Evolutionary conservation across 92 coral and sea anemone species (phyloP).

Genomic region (Epizoanthus illoricatus): DNA sequence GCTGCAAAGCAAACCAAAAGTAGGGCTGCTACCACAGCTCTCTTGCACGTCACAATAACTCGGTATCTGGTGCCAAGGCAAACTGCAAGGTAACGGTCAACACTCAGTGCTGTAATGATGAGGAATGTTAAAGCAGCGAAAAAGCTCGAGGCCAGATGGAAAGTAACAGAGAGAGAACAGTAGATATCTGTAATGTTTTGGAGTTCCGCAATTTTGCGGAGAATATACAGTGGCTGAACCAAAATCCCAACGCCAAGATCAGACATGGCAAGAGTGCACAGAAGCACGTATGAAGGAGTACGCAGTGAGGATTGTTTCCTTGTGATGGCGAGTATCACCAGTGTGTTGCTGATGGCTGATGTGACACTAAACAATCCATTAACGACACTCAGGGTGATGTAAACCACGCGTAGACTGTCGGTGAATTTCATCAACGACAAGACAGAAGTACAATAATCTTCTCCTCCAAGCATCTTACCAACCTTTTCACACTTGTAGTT

Average conservation of each 20-base stretch:
- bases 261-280: conserved; percentile 17
- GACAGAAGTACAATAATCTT: conserved; percentile 7
- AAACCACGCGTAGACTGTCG: conserved; percentile 10
- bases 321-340: conserved; percentile 23
- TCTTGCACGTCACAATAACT: neutral
- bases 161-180: conserved; percentile 5
- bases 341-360: conserved; percentile 2
- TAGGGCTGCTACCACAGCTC: conserved; percentile 1
- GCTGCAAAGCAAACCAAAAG: conserved; percentile 3
- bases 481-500: neutral
- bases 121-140: conserved; percentile 10
- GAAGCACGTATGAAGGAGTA: conserved; percentile 2
- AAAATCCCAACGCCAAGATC: conserved; percentile 22
- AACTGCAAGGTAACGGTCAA: conserved; percentile 22
- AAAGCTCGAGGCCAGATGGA: conserved; percentile 22
- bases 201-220: conserved; percentile 17
- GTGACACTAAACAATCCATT: conserved; percentile 15
- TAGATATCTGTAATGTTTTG: conserved; percentile 2
- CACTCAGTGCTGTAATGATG: conserved; percentile 20
- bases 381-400: conserved; percentile 11
- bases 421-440: conserved; percentile 19
- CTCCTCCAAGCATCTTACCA: neutral
- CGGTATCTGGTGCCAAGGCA: neutral
- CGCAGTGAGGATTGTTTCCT: neutral
- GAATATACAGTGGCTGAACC: conserved; percentile 25